Percentiles rank a stretch among this genome's conserved stretches.
These are phyloP conservation scores for Nixonia krombeini DNA, from an alignment of 1,140 invertebrate species.

Conservation along the genomic window DNA sequence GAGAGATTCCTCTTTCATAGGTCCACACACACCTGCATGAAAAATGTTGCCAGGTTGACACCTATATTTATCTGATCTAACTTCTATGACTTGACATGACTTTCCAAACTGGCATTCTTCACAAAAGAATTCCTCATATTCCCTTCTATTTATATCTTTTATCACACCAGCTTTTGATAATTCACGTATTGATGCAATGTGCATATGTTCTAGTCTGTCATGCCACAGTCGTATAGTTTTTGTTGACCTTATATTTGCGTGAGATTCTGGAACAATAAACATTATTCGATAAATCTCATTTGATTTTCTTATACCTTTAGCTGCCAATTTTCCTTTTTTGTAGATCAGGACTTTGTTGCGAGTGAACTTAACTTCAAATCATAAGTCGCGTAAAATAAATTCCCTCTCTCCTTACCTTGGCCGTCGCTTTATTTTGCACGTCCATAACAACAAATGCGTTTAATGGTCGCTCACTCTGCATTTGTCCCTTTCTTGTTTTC, in stretches of 20 bases:
- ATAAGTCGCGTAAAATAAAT: background rate
- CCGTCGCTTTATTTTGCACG: too few relatives aligned
- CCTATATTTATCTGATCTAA: conserved; percentile 6
- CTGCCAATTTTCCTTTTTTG: too few relatives aligned
- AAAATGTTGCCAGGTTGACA: conserved; percentile 54
- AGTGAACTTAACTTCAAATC: too few relatives aligned
- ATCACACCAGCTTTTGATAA: background rate
- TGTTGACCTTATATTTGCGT: conserved; percentile 5
- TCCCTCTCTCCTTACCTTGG: background rate
- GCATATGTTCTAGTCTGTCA: conserved; percentile 8
- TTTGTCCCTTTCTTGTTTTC: background rate
- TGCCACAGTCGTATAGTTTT: conserved; percentile 12
- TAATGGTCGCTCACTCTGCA: too few relatives aligned
- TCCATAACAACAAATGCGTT: background rate
- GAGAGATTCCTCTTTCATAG: conserved; percentile 57
- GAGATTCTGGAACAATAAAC: background rate
- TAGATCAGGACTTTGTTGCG: too few relatives aligned
- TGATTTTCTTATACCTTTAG: conserved; percentile 14
- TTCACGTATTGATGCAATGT: background rate
- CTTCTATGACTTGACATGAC: conserved; percentile 38
- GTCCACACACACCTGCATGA: conserved; percentile 65
- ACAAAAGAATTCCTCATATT: conserved; percentile 35
- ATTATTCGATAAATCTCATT: conserved; percentile 18
- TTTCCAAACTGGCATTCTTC: conserved; percentile 56
- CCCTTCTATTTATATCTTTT: background rate